These are phyloP conservation scores for Aptenodytes patagonicus DNA, from an alignment of 2,113 vertebrate species.

Conservation along the genomic window DNA sequence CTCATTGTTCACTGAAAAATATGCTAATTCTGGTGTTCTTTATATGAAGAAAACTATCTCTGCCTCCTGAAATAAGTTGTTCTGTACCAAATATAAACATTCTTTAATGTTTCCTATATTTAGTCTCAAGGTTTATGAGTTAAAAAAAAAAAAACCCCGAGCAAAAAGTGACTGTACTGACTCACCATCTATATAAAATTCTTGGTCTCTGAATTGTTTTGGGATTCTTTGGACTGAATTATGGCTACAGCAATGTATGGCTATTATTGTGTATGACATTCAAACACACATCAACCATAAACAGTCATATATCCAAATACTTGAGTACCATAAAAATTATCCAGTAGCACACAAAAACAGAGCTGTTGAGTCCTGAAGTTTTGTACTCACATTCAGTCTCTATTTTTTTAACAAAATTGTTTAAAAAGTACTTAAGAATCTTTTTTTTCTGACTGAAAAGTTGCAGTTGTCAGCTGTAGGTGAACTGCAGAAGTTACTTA, in stretches of 20 bases:
- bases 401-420: not conserved
- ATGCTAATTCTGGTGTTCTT: not conserved
- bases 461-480: not conserved
- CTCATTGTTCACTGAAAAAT: not conserved
- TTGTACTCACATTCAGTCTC: not conserved
- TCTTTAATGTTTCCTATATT: not conserved
- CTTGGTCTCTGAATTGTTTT: not conserved
- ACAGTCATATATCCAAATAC: not conserved
- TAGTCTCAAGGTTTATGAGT: not conserved
- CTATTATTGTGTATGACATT: not conserved
- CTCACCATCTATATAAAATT: not conserved
- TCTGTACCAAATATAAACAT: not conserved
- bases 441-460: not conserved
- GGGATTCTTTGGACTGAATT: not conserved
- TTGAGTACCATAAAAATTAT: not conserved
- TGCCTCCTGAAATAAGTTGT: not conserved
- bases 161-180: not conserved
- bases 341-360: not conserved
- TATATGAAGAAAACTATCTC: not conserved
- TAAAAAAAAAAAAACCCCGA: not conserved
- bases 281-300: not conserved
- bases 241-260: not conserved
- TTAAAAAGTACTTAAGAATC: not conserved
- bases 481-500: not conserved
- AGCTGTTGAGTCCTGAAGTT: not conserved